Percentiles rank a stretch among this genome's conserved stretches.
These are phyloP conservation scores for Germaria angustata DNA, from an alignment of 2,888 invertebrate genomes.

Conservation along the genomic window DNA sequence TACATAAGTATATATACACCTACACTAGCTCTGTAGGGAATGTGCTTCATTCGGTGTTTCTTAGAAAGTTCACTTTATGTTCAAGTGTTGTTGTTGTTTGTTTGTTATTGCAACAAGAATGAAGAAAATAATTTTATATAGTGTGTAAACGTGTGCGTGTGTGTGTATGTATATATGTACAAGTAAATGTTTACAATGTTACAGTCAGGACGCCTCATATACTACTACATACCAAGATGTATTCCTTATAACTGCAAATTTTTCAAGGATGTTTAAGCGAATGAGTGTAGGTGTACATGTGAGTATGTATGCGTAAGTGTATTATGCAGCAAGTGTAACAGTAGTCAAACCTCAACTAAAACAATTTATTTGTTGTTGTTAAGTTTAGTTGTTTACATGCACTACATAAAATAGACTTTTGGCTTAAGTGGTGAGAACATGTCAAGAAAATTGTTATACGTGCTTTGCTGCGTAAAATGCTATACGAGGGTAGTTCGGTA, in stretches of 20 bases:
- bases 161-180: background rate
- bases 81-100: background rate
- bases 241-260: constrained; percentile 17
- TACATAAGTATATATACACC: background rate
- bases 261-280: background rate
- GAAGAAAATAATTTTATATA: constrained; percentile 22
- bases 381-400: constrained; percentile 67
- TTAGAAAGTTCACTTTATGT: constrained; percentile 34
- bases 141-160: background rate
- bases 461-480: constrained; percentile 46
- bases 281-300: background rate
- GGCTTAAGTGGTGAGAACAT: constrained; percentile 67
- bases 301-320: background rate
- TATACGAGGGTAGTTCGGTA: background rate
- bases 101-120: background rate
- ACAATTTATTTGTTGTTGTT: constrained; percentile 65
- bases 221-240: background rate
- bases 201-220: constrained; percentile 10
- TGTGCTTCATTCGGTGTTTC: constrained; percentile 29
- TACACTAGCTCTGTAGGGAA: background rate
- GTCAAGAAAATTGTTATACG: constrained; percentile 66
- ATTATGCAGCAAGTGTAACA: constrained; percentile 16
- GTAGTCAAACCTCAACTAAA: constrained; percentile 62
- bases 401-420: constrained; percentile 65
- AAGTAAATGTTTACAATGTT: constrained; percentile 19